These are phyloP conservation scores for Seriola aureovittata DNA, from an alignment of 2,113 vertebrate genomes.

Conservation along the genomic window DNA sequence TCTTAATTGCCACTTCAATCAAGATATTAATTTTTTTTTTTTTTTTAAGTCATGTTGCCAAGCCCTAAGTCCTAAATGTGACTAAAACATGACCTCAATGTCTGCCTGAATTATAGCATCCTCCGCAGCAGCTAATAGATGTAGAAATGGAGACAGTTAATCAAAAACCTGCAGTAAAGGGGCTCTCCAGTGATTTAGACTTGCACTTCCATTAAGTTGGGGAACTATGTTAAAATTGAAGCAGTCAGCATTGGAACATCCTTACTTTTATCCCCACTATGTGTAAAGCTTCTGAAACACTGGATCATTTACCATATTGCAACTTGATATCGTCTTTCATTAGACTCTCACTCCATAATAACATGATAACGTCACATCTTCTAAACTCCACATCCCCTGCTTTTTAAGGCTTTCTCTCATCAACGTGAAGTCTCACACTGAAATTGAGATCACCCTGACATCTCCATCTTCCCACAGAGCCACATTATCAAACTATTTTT, in stretches of 20 bases:
- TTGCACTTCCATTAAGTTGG: too few relatives aligned
- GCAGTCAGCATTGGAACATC: neutral
- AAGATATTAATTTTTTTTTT: too few relatives aligned
- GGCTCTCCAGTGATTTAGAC: neutral
- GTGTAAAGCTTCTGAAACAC: neutral
- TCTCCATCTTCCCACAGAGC: neutral
- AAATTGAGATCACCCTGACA: neutral
- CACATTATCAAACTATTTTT: neutral
- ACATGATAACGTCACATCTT: neutral
- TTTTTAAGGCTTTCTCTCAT: neutral
- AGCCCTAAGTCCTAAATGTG: too few relatives aligned
- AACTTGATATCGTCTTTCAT: neutral
- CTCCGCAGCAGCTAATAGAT: neutral
- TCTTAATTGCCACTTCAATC: too few relatives aligned
- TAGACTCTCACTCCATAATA: neutral
- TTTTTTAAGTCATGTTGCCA: too few relatives aligned
- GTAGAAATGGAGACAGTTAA: neutral
- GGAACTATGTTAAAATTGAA: neutral
- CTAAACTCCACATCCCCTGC: neutral
- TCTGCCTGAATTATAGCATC: too few relatives aligned
- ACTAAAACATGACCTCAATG: too few relatives aligned
- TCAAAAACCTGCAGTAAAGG: neutral
- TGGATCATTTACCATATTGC: neutral
- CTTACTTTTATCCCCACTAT: neutral
- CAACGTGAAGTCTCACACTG: neutral